Evolutionary conservation across 2,113 vertebrate species (phyloP).

Genomic region (Triplophysa siluroides): DNA sequence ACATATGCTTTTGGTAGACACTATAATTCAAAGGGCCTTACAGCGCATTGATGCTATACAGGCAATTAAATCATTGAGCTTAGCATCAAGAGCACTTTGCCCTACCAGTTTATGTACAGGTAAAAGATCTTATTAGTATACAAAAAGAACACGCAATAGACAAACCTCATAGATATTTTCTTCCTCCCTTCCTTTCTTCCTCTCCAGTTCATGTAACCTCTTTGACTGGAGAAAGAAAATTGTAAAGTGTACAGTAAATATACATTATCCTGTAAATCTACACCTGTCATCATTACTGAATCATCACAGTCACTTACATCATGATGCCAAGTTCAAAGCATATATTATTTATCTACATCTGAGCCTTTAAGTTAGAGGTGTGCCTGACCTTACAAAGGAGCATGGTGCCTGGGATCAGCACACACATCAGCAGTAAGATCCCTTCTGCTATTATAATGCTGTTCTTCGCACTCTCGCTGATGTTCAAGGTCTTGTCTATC

Average conservation of each 20-base stretch:
- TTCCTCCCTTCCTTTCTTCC: conserved; percentile 62
- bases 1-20: not conserved
- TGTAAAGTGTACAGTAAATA: not conserved
- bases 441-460: conserved; percentile 71
- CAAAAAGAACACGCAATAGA: not conserved
- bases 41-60: not conserved
- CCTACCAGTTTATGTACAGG: no score
- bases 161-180: conserved; percentile 80
- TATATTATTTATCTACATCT: no score
- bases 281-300: not conserved
- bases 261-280: no score
- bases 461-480: conserved; percentile 72
- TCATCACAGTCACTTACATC: not conserved
- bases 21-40: not conserved
- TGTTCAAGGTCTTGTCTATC: conserved; percentile 61
- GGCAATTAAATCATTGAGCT: not conserved
- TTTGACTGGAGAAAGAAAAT: conserved; percentile 61
- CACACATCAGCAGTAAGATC: conserved; percentile 67
- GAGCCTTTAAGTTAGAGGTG: not conserved
- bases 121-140: not conserved
- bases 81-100: no score
- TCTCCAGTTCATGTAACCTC: conserved; percentile 56
- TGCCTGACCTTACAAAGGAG: conserved; percentile 71
- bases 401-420: conserved; percentile 63
- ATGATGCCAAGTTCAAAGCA: not conserved